Evolutionary conservation across 2,888 invertebrate genomes (phyloP).

Genomic region (Ormyrus pomaceus): DNA sequence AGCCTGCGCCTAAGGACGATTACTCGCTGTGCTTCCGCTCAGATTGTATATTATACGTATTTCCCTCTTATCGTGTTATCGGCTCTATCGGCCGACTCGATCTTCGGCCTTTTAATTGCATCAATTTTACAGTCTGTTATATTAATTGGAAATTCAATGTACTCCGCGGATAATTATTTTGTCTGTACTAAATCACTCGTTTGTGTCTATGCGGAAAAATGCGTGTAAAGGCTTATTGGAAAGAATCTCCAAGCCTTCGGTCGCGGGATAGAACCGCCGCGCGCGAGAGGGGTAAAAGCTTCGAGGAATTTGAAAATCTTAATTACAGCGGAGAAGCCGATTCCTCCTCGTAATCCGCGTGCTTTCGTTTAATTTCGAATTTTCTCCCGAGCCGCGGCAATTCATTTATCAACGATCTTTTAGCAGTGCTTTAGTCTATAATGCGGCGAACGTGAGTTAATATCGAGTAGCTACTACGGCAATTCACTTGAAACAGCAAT

Average conservation of each 20-base stretch:
- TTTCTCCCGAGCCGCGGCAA: too few relatives aligned
- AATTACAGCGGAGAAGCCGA: too few relatives aligned
- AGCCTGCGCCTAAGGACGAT: constrained; percentile 21
- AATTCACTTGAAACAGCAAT: constrained; percentile 8
- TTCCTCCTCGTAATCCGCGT: too few relatives aligned
- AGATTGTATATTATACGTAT: constrained; percentile 6
- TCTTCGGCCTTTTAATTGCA: constrained; percentile 43
- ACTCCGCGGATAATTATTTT: constrained; percentile 24
- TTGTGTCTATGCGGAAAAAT: too few relatives aligned
- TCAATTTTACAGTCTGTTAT: constrained; percentile 30
- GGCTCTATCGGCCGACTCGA: background rate
- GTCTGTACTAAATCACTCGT: background rate
- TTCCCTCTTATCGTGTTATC: constrained; percentile 32
- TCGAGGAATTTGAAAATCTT: too few relatives aligned
- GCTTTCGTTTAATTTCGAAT: too few relatives aligned
- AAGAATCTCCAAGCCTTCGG: too few relatives aligned
- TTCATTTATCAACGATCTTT: too few relatives aligned
- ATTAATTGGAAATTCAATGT: constrained; percentile 42
- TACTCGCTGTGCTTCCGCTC: background rate
- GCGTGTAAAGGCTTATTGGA: too few relatives aligned
- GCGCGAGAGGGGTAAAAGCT: too few relatives aligned
- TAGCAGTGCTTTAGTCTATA: background rate
- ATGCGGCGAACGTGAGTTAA: constrained; percentile 8
- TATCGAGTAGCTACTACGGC: constrained; percentile 20
- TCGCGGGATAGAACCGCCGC: too few relatives aligned